Conservation (phyloP, 2,888 invertebrate genomes). For the Athalia rosae region DNA sequence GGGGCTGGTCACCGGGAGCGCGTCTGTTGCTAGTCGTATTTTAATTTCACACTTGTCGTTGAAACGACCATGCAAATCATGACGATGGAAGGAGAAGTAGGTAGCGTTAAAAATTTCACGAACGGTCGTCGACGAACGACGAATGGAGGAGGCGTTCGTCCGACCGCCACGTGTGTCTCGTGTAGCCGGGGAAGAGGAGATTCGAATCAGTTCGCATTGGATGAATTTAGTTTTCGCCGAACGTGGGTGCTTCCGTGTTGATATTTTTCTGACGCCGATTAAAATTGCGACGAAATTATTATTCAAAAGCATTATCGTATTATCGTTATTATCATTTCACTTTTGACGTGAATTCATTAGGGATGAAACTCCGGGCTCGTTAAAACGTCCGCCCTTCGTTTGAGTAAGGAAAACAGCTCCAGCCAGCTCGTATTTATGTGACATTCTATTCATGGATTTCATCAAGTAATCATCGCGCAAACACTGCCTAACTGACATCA, state of each 20-base stretch:
- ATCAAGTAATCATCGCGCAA: neutral
- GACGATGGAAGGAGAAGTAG: neutral
- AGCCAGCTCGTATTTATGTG: neutral
- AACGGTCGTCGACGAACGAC: neutral
- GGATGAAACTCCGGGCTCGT: neutral
- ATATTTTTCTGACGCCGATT: neutral
- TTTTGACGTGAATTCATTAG: constrained; percentile 23
- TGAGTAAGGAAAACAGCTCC: neutral
- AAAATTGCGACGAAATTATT: constrained; percentile 12
- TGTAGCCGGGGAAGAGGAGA: neutral
- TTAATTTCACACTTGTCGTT: constrained; percentile 37
- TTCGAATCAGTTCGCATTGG: neutral
- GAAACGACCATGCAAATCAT: neutral
- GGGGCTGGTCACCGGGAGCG: constrained; percentile 47
- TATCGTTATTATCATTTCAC: constrained; percentile 16
- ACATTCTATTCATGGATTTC: constrained; percentile 32
- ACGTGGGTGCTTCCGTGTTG: neutral
- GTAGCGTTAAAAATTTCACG: neutral
- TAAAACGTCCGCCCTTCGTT: constrained; percentile 27
- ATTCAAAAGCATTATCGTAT: constrained; percentile 23
- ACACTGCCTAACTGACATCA: constrained; percentile 1
- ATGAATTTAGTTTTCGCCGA: neutral
- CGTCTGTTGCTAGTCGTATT: constrained; percentile 37
- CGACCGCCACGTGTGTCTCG: neutral
- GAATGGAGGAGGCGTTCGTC: neutral